Evolutionary conservation across 1,140 invertebrate species (phyloP).

Genomic region (Atta texana): DNA sequence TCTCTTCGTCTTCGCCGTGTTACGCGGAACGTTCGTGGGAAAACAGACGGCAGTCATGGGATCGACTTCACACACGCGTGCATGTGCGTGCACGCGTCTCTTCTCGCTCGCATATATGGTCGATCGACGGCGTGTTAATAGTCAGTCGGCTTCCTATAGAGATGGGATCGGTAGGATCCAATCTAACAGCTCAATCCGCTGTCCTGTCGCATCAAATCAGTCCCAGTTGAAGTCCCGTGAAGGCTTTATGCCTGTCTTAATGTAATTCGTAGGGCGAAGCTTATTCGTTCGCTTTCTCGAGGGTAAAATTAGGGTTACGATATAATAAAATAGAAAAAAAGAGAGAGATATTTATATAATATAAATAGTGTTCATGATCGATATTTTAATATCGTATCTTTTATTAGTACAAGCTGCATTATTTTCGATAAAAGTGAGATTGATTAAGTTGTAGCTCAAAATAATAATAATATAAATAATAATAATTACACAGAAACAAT

Average conservation of each 20-base stretch:
- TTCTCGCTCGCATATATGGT: neutral
- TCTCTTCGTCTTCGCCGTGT: conserved; percentile 12
- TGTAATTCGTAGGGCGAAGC: conserved; percentile 46
- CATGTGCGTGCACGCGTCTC: conserved; percentile 38
- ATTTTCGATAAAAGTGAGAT: neutral
- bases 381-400: neutral
- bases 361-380: conserved; percentile 19
- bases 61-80: conserved; percentile 43
- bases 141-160: conserved; percentile 29
- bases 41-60: conserved; percentile 50
- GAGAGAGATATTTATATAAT: neutral
- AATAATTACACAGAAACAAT: neutral
- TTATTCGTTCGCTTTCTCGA: neutral
- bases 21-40: conserved; percentile 64
- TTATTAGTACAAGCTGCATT: too few relatives aligned
- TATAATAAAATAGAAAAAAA: neutral
- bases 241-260: conserved; percentile 17
- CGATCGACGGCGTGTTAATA: conserved; percentile 51
- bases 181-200: conserved; percentile 59
- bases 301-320: conserved; percentile 13
- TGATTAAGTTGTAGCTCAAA: neutral
- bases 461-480: conserved; percentile 9
- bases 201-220: conserved; percentile 52
- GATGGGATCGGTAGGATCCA: conserved; percentile 39
- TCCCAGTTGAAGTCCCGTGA: neutral